phyloP scores from a whole-genome alignment of 2,113 vertebrate genomes.

The Tragulus kanchil region DNA sequence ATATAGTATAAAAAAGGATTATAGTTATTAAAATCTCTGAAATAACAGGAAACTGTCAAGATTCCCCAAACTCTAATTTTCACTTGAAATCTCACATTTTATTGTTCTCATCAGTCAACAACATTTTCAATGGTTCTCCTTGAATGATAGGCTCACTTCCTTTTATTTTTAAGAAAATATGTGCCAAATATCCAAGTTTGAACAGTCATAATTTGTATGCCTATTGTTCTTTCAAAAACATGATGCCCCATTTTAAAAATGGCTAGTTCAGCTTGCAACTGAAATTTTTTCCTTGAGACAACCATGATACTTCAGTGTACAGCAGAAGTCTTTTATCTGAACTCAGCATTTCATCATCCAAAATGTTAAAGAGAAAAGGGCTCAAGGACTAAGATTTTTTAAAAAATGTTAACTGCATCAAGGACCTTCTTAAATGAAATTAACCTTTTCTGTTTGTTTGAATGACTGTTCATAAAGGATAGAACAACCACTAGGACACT shows the following conservation, averaged over 20 bases:
- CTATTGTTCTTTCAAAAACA: constrained; percentile 31
- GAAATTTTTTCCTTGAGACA: neutral
- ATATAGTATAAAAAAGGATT: neutral
- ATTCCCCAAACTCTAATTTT: constrained; percentile 27
- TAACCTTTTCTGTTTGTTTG: neutral
- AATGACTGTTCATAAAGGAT: neutral
- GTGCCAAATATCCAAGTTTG: neutral
- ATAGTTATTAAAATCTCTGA: neutral
- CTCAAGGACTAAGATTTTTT: neutral
- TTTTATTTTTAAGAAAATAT: constrained; percentile 49
- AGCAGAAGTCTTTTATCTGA: neutral
- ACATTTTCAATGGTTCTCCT: neutral
- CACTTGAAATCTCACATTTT: constrained; percentile 32
- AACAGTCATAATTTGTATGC: neutral
- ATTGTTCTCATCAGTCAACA: neutral
- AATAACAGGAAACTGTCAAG: neutral
- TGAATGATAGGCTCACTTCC: neutral
- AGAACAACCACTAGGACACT: neutral
- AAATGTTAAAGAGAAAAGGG: neutral
- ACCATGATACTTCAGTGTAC: neutral
- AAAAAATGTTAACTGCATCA: neutral
- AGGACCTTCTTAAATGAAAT: constrained; percentile 26
- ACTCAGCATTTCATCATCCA: neutral
- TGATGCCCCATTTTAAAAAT: neutral
- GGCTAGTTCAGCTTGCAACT: constrained; percentile 32